Percentiles rank a stretch among this genome's conserved stretches.
phyloP scores from a whole-genome alignment of 2,797 vertebrate species.

The Champsocephalus gunnari region DNA sequence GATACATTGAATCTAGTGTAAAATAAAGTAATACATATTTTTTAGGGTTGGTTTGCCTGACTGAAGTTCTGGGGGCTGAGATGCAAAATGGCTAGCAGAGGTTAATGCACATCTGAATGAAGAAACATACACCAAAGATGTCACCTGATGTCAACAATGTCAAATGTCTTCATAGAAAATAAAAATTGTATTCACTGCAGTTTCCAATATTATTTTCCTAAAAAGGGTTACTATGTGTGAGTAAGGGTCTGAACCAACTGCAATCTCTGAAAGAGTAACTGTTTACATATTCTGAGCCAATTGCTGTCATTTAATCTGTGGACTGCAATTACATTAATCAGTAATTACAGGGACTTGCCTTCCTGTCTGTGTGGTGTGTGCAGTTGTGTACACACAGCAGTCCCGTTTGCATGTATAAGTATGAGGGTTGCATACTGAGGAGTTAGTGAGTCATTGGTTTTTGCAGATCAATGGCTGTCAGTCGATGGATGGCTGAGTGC shows the following conservation, averaged over 20 bases:
- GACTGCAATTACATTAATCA: slow-evolving; percentile 62
- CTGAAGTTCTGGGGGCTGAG: no score
- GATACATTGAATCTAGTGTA: neutral
- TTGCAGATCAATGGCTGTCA: slow-evolving; percentile 74
- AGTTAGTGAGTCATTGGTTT: slow-evolving; percentile 74
- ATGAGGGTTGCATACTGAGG: slow-evolving; percentile 71
- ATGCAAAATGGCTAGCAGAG: no score
- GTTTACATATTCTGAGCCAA: slow-evolving; percentile 47
- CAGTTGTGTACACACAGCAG: slow-evolving; percentile 54
- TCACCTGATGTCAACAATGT: neutral
- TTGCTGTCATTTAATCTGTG: slow-evolving; percentile 58
- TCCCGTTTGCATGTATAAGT: slow-evolving; percentile 51
- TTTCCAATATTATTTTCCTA: slow-evolving; percentile 39
- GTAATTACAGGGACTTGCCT: slow-evolving; percentile 36
- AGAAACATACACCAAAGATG: no score
- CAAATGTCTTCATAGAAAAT: slow-evolving; percentile 29
- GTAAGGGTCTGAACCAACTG: slow-evolving; percentile 26
- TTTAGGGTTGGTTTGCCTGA: no score
- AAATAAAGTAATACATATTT: neutral
- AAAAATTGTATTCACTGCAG: neutral
- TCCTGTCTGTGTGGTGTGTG: slow-evolving; percentile 51
- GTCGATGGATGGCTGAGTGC: slow-evolving; percentile 79
- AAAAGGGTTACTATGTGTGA: slow-evolving; percentile 29
- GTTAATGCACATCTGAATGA: no score
- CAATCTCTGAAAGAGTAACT: slow-evolving; percentile 35